phyloP scores from a whole-genome alignment of 2,113 vertebrate species.

The Melanostigma gelatinosum region DNA sequence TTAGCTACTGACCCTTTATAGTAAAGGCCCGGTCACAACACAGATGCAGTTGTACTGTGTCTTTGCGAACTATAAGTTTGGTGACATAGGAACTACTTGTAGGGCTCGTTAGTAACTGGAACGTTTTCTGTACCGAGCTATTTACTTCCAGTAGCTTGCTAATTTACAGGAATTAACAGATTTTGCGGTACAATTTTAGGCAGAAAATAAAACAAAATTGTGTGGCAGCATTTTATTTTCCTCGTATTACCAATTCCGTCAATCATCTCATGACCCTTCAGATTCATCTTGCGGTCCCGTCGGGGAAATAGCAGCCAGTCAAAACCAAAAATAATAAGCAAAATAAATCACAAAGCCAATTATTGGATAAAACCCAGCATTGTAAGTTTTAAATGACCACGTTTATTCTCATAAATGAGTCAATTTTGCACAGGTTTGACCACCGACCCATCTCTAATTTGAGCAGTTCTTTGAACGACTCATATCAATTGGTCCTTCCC shows the following conservation, averaged over 20 bases:
- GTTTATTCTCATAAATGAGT: background rate
- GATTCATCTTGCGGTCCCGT: background rate
- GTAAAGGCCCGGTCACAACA: background rate
- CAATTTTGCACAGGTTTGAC: background rate
- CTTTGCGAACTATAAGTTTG: background rate
- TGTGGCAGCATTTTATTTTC: background rate
- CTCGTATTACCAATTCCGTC: background rate
- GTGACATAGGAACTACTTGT: background rate
- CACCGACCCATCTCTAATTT: background rate
- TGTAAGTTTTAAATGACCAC: background rate
- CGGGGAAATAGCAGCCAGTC: background rate
- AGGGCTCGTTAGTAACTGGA: no score
- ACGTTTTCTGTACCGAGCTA: background rate
- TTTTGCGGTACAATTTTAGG: background rate
- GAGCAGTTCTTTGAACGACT: conserved; percentile 8
- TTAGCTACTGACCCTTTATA: background rate
- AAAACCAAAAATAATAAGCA: background rate
- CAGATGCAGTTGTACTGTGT: background rate
- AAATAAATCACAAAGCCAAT: background rate
- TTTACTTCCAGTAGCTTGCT: background rate
- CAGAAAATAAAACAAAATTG: background rate
- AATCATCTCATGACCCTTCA: background rate
- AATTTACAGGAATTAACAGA: background rate
- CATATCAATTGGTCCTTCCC: conserved; percentile 6
- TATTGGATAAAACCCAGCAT: background rate